Base-by-base conservation (phyloP, 2,113 vertebrate species). In the Callionymus lyra region DNA sequence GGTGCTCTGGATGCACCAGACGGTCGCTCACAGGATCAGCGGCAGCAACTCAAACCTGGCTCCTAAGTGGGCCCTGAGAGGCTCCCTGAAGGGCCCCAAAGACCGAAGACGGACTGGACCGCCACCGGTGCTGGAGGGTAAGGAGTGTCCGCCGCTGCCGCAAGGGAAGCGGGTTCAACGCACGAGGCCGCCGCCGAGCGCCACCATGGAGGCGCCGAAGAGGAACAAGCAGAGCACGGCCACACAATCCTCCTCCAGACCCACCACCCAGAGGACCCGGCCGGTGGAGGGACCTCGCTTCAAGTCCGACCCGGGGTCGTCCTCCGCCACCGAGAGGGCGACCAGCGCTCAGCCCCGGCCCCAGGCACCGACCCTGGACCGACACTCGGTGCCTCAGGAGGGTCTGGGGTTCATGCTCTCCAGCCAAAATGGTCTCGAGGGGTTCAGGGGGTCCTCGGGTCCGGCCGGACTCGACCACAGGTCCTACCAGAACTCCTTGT, bases 1-100 rank as follows among this genome's bases (percentile, higher is more conserved):
- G 81, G 92, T 94, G 36, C 85, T 97, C 36, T 94, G 92, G 91
- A 91, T 97, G 90, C 93, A 97, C 63, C 89, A 93, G 76, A 89
- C 85, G 14, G 76, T 94, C 66, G 89, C 90, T 81, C 93, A 97
- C 81, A 87, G 87, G 59, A 86, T 96, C 73, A 92, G 86, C 69
- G 87, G 89, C 72, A 87, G 71, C 27, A 88, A 88, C 73, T 88
- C 77, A 41, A 77, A 79, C 0, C 52, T 86, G 51, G 88, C 86
- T 2, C 92, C 92, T 0, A 87, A 81, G 16, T 94, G 92, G 92
- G 86, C 86, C 27, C 79, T 86, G 68, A 88, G 85, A 65, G 87
- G 77, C 0, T 84, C 80, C 52, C 70, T 76, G 47, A 88, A 79
- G 61, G 79, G 68, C 66, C 64, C 85, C 51, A 86, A 83, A 46